Conservation (phyloP, 2,797 vertebrate species). For the Phalloptychus januarius region DNA sequence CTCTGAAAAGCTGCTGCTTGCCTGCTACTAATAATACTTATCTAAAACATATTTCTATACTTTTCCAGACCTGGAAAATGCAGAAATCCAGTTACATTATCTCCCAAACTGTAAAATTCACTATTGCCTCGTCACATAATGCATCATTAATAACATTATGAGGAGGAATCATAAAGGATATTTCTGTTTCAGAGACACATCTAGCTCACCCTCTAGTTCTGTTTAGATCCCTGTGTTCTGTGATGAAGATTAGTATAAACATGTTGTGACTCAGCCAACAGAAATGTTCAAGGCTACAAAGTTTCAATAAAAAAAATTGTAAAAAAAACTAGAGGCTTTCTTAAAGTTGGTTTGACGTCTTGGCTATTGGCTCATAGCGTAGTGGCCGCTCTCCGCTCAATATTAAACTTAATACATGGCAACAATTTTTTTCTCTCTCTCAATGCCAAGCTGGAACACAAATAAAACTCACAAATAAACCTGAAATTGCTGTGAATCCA, state of each 20-base stretch:
- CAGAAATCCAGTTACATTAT: not conserved
- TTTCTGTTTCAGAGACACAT: slow-evolving; percentile 1
- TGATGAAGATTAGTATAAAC: not conserved
- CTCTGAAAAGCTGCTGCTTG: not conserved
- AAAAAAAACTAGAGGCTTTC: not conserved
- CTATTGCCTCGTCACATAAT: not conserved
- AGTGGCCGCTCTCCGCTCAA: not conserved
- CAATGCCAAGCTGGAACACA: not conserved
- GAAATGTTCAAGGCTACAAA: slow-evolving; percentile 6
- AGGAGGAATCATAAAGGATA: not conserved
- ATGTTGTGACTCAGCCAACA: slow-evolving; percentile 19
- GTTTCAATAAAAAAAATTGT: slow-evolving; percentile 1
- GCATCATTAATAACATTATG: slow-evolving; percentile 8
- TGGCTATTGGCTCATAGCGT: not conserved
- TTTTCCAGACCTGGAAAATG: not conserved
- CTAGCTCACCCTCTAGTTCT: not conserved
- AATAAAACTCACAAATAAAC: not conserved
- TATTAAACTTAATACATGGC: not conserved
- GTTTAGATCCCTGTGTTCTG: not conserved
- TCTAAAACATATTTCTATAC: not conserved
- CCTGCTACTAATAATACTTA: not conserved
- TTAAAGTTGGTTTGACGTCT: not conserved
- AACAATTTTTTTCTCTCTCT: not conserved
- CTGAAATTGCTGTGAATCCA: not conserved
- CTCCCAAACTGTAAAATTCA: slow-evolving; percentile 5